phyloP scores from a whole-genome alignment of 2,113 vertebrate genomes.

The Myotis davidii region DNA sequence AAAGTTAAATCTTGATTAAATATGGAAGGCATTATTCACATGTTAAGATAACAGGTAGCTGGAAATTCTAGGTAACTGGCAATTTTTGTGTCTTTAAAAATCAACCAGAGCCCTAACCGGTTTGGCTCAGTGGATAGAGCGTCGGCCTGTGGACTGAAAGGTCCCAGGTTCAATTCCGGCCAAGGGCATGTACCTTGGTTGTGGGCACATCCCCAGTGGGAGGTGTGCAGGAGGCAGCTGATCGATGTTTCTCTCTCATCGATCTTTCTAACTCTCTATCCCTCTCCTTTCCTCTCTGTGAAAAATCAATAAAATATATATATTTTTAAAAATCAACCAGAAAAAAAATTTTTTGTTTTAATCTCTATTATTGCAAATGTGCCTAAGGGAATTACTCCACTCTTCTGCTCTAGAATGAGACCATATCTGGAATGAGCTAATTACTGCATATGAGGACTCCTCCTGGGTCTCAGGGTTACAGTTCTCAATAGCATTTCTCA shows the following conservation, averaged over 20 bases:
- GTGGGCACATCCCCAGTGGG: too few species aligned
- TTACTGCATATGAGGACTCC: background rate
- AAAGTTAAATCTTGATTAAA: constrained; percentile 33
- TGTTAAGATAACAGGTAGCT: constrained; percentile 19
- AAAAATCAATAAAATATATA: too few species aligned
- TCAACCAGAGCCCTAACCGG: background rate
- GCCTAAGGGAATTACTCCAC: background rate
- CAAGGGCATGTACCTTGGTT: too few species aligned
- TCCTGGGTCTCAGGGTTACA: background rate
- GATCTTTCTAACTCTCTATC: too few species aligned
- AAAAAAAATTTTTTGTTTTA: constrained; percentile 7
- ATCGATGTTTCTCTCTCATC: too few species aligned
- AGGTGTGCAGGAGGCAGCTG: background rate
- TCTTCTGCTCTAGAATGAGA: background rate
- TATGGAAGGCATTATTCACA: background rate
- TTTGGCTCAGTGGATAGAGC: too few species aligned
- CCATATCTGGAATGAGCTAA: background rate
- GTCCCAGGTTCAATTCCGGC: too few species aligned
- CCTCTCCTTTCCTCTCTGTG: too few species aligned
- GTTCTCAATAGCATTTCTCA: background rate
- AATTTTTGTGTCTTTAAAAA: constrained; percentile 33
- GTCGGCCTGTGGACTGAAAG: too few species aligned
- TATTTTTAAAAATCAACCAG: background rate
- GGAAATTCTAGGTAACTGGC: background rate
- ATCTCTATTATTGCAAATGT: background rate